Percentiles rank a stretch among this genome's conserved stretches.
phyloP scores from a whole-genome alignment of 2,113 vertebrate species.

The Actinemys pallida region DNA sequence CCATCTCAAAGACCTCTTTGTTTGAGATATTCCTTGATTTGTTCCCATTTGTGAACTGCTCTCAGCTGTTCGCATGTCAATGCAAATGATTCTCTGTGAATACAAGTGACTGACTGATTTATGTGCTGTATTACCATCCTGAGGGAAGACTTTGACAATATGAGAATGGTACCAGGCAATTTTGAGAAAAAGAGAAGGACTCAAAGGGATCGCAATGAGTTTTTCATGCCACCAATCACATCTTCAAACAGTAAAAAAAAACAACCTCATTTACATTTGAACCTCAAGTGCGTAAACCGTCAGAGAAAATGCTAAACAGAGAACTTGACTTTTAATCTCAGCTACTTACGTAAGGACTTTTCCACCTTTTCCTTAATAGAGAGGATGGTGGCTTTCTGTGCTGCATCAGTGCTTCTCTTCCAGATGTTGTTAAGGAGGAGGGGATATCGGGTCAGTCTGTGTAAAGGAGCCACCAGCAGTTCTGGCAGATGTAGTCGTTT shows the following conservation, averaged over 20 bases:
- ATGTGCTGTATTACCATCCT: conserved; percentile 30
- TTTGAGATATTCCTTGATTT: conserved; percentile 12
- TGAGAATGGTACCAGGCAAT: background rate
- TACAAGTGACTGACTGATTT: conserved; percentile 22
- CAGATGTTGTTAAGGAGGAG: conserved; percentile 90
- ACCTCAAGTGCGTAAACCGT: background rate
- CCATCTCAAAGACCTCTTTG: conserved; percentile 34
- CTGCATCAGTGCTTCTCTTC: conserved; percentile 78
- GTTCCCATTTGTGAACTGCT: conserved; percentile 16
- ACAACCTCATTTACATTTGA: background rate
- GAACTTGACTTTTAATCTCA: background rate
- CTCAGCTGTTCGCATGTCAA: conserved; percentile 17
- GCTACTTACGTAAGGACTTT: conserved; percentile 87
- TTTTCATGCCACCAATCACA: background rate
- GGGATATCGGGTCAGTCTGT: conserved; percentile 88
- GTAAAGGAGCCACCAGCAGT: conserved; percentile 88
- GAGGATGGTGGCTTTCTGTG: conserved; percentile 80
- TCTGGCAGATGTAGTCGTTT: conserved; percentile 86
- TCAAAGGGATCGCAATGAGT: background rate
- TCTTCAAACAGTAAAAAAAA: background rate
- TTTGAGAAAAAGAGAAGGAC: background rate
- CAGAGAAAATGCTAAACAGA: background rate
- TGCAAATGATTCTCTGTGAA: conserved; percentile 31
- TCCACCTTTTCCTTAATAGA: conserved; percentile 89
- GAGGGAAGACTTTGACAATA: conserved; percentile 15